Conservation (phyloP, 2,797 vertebrate species). For the Enteromius radiatus region DNA sequence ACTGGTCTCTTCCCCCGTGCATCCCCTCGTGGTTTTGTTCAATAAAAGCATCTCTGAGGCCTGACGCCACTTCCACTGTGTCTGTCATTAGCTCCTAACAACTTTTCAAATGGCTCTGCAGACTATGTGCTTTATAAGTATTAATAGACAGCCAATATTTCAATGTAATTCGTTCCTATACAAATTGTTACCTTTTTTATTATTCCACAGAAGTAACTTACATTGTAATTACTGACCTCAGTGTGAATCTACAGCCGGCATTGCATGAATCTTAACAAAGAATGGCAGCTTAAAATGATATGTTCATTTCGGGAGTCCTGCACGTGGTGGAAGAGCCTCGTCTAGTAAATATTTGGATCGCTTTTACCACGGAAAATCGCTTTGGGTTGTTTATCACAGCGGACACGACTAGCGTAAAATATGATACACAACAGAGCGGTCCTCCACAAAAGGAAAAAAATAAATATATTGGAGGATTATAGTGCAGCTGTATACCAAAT, state of each 20-base stretch:
- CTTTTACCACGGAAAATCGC: conserved; percentile 64
- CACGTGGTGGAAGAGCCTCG: conserved; percentile 45
- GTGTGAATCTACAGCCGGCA: background rate
- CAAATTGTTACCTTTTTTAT: no score
- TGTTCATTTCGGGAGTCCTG: conserved; percentile 13
- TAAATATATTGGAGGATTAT: conserved; percentile 40
- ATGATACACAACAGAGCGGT: conserved; percentile 48
- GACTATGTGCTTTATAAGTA: no score
- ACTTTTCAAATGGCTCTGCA: no score
- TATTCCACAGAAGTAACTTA: background rate
- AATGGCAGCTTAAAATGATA: background rate
- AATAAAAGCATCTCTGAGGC: no score
- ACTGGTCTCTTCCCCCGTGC: no score
- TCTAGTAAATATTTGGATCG: conserved; percentile 59
- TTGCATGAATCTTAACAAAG: conserved; percentile 18
- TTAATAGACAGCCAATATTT: no score
- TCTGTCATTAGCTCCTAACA: no score
- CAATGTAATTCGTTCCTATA: no score
- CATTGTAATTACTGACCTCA: background rate
- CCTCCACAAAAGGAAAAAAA: background rate
- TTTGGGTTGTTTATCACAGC: conserved; percentile 56
- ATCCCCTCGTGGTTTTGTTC: no score
- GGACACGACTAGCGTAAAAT: conserved; percentile 52
- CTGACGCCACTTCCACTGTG: no score
- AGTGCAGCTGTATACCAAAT: conserved; percentile 45